Evolutionary conservation across 1,140 invertebrate species (phyloP).

Genomic region (Apis laboriosa): DNA sequence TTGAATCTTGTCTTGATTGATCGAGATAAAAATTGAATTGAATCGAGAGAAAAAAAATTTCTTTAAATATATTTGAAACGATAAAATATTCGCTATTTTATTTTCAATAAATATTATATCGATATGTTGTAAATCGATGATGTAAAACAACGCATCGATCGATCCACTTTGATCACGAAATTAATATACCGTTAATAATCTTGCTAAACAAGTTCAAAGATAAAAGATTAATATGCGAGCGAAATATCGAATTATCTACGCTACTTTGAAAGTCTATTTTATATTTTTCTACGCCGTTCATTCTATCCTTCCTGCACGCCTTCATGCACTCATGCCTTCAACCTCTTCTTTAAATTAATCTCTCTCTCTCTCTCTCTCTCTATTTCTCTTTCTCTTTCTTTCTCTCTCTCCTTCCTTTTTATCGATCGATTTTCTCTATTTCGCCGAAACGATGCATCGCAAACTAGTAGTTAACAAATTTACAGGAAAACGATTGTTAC

Average conservation of each 20-base stretch:
- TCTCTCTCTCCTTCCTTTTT: neutral
- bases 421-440: too few relatives aligned
- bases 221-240: slow-evolving; percentile 1
- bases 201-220: neutral
- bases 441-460: too few relatives aligned
- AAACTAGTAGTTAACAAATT: too few relatives aligned
- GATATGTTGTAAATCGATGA: too few relatives aligned
- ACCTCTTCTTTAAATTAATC: neutral
- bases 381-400: neutral
- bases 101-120: neutral
- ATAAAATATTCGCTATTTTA: too few relatives aligned
- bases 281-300: slow-evolving; percentile 59
- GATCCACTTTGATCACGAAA: neutral
- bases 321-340: neutral
- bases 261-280: slow-evolving; percentile 56
- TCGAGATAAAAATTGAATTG: neutral
- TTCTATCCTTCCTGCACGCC: slow-evolving; percentile 3
- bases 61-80: neutral
- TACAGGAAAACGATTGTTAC: too few relatives aligned
- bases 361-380: neutral
- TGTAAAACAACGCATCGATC: neutral
- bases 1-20: neutral
- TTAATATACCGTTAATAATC: neutral
- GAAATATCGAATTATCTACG: slow-evolving; percentile 32
- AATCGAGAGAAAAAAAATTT: neutral